Conservation (phyloP, 2,113 vertebrate species). For the Pungitius pungitius region DNA sequence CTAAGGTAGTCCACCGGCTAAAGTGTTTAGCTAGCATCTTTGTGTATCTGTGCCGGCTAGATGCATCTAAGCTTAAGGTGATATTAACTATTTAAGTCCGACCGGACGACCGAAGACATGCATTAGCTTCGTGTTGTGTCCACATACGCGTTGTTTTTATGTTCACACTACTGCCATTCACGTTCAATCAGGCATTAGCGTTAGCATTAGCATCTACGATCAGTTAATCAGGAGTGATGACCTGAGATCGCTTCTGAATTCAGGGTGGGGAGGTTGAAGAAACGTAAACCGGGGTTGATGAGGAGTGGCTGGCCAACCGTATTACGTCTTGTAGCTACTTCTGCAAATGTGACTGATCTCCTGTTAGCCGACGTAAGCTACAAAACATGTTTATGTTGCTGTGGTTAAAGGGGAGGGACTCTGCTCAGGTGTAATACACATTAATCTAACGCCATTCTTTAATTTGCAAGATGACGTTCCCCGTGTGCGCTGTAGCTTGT, state of each 20-base stretch:
- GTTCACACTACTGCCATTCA: background rate
- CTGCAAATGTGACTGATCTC: background rate
- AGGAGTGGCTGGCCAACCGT: background rate
- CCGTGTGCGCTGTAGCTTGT: background rate
- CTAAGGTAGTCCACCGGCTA: slow-evolving; percentile 46
- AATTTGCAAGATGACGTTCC: background rate
- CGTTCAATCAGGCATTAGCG: slow-evolving; percentile 13
- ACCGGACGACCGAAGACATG: fast-evolving
- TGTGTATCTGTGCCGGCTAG: slow-evolving; percentile 34
- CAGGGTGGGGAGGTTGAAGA: too few species aligned
- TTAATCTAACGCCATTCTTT: background rate
- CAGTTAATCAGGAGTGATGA: background rate
- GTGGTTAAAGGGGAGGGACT: background rate
- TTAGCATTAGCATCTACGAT: slow-evolving; percentile 19
- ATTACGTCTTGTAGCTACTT: background rate
- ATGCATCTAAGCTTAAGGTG: fast-evolving
- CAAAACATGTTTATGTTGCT: background rate
- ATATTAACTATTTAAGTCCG: background rate
- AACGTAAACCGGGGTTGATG: background rate
- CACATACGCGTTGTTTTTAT: fast-evolving
- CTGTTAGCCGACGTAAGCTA: background rate
- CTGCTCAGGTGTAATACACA: background rate
- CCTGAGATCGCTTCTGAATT: background rate
- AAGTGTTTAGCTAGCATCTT: slow-evolving; percentile 54
- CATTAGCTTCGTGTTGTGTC: fast-evolving